Conservation (phyloP, 2,888 invertebrate genomes). For the Trileptium ribeirensis region DNA sequence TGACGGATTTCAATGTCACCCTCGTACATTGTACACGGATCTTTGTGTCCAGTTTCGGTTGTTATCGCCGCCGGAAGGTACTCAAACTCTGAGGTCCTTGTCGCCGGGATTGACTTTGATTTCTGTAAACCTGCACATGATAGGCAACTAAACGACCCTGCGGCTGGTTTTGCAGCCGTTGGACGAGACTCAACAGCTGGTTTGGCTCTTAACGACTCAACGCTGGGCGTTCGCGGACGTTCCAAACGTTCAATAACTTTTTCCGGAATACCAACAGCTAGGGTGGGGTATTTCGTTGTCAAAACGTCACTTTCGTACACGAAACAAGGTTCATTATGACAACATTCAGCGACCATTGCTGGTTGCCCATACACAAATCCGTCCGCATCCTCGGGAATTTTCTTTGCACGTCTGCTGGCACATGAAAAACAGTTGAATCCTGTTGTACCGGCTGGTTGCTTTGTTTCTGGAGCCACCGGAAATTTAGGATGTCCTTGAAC, state of each 20-base stretch:
- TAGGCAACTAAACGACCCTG: too few species aligned
- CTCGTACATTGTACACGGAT: neutral
- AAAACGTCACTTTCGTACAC: neutral
- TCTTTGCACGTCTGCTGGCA: too few species aligned
- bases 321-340: neutral
- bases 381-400: too few species aligned
- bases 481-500: too few species aligned
- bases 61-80: neutral
- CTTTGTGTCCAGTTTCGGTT: neutral
- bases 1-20: neutral
- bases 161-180: too few species aligned
- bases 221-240: neutral
- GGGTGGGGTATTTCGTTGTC: neutral
- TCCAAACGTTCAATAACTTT: neutral
- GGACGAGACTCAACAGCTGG: too few species aligned
- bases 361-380: too few species aligned
- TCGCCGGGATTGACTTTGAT: too few species aligned
- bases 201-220: neutral
- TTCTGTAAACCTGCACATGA: too few species aligned
- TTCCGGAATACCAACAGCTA: neutral
- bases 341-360: neutral
- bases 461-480: neutral
- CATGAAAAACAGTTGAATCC: too few species aligned
- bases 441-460: neutral
- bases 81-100: too few species aligned